These are phyloP conservation scores for Dreissena rostriformis DNA, from an alignment of 1,140 invertebrate species.

Conservation along the genomic window DNA sequence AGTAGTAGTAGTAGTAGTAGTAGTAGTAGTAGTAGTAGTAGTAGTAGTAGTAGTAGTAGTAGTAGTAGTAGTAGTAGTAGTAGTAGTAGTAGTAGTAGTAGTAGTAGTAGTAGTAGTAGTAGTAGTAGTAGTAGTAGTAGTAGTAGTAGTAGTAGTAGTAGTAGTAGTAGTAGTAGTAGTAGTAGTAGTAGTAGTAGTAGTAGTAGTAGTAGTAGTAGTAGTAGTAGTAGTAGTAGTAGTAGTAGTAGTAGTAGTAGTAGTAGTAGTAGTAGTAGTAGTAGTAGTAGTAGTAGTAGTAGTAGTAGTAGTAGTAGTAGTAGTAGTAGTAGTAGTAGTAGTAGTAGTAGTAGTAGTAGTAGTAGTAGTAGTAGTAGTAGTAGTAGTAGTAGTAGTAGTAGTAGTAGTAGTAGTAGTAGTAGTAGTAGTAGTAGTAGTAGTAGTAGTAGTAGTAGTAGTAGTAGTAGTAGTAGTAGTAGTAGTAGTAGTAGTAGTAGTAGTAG, in stretches of 20 bases:
- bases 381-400: conserved; percentile 12
- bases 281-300: neutral
- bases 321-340: neutral
- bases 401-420: conserved; percentile 19
- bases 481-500: conserved; percentile 19
- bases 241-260: neutral
- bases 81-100: neutral
- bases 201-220: neutral
- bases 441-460: conserved; percentile 15
- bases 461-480: conserved; percentile 16
- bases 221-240: conserved; percentile 1
- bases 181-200: conserved; percentile 17
- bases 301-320: neutral
- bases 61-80: too few species aligned
- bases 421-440: conserved; percentile 19
- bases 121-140: conserved; percentile 43
- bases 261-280: neutral
- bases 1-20: neutral
- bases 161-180: conserved; percentile 38
- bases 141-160: conserved; percentile 17
- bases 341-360: neutral
- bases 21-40: neutral
- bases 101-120: conserved; percentile 34
- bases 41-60: too few species aligned
- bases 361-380: conserved; percentile 7